Base-by-base conservation (phyloP, 2,888 invertebrate genomes). In the Lasius platythorax region DNA sequence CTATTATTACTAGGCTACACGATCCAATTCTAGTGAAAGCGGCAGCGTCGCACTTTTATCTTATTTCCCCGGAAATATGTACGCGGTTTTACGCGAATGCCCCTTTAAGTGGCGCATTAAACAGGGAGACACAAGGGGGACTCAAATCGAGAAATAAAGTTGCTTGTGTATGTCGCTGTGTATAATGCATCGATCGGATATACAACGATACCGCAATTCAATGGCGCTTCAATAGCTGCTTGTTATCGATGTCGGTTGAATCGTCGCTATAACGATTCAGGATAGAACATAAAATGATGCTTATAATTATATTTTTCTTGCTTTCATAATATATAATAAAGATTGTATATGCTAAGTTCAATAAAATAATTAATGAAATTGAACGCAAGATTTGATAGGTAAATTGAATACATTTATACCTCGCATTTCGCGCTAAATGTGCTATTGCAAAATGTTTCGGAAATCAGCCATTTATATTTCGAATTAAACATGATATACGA, bases 21-120 rank as follows among this genome's bases (percentile, higher is more conserved):
- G 79, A 81, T 73, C 79, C 79, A 81, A 81, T 81, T 81, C 61
- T 73, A 61, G 79, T 81, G 79, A 81, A 81, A 81, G 79, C 79
- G 61, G 53, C 46, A 46, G 61, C 43, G 73, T 78, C 70, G 70
- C 70, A 70, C 46, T 81, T 81, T 81, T 81, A 72, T 73, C 61
- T 72, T 46, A 73, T 73, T 81, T 46, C 12, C n/a, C 33, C 46
- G 73, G 72, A 81, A 81, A 81, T 81, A 81, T 61, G 79, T 81
- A 81, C n/a, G 72, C 72, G 61, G 40, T 28, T 46, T 79, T 61
- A 72, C 46, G 72, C 46, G 79, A 81, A 61, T 56, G 46, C n/a
- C 40, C 3, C 61, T 33, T 61, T 81, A 81, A 81, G 61, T 73
- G 73, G 73, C n/a, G 28, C 56, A 50, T 81, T 81, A 81, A 53